A percentile compares a stretch with the other conserved stretches of the same genome.
phyloP scores from a whole-genome alignment of 92 coral and sea anemone species.

The Montipora capitata region DNA sequence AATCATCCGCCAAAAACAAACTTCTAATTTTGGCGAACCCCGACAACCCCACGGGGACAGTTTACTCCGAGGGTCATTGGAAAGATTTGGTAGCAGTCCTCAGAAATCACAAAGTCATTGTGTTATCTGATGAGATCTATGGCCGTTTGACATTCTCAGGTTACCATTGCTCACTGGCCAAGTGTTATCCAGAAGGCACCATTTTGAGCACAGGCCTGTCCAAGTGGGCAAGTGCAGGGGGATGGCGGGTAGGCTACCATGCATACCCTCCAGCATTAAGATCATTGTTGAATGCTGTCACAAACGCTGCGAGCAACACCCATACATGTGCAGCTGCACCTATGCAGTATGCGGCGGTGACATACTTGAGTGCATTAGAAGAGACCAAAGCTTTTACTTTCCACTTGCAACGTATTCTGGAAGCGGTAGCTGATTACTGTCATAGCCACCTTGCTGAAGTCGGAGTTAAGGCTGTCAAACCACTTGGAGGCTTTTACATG shows the following conservation, averaged over 20 bases:
- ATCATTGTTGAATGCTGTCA: conserved; percentile 55
- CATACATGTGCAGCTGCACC: conserved; percentile 79
- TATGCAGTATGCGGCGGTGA: conserved; percentile 71
- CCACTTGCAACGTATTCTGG: conserved; percentile 54
- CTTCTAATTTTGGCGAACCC: conserved; percentile 60
- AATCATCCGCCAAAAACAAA: conserved; percentile 47
- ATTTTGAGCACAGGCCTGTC: conserved; percentile 65
- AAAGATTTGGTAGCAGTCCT: conserved; percentile 48
- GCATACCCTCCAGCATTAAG: conserved; percentile 61
- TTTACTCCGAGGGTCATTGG: conserved; percentile 50
- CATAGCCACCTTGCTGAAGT: conserved; percentile 51
- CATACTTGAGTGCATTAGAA: conserved; percentile 44
- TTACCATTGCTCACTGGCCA: conserved; percentile 55
- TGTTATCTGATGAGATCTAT: conserved; percentile 74
- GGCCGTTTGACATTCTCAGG: conserved; percentile 63
- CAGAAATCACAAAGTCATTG: conserved; percentile 59
- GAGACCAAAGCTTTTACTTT: conserved; percentile 59
- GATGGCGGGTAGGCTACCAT: conserved; percentile 80
- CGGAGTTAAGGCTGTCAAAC: conserved; percentile 70
- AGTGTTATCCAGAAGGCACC: conserved; percentile 68
- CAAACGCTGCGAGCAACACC: conserved; percentile 73
- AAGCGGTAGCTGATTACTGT: conserved; percentile 64
- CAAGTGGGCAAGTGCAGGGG: conserved; percentile 79
- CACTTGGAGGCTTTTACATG: conserved; percentile 77
- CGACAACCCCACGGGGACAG: conserved; percentile 79